phyloP scores from a whole-genome alignment of 2,888 invertebrate genomes.

The Dromius quadrimaculatus region DNA sequence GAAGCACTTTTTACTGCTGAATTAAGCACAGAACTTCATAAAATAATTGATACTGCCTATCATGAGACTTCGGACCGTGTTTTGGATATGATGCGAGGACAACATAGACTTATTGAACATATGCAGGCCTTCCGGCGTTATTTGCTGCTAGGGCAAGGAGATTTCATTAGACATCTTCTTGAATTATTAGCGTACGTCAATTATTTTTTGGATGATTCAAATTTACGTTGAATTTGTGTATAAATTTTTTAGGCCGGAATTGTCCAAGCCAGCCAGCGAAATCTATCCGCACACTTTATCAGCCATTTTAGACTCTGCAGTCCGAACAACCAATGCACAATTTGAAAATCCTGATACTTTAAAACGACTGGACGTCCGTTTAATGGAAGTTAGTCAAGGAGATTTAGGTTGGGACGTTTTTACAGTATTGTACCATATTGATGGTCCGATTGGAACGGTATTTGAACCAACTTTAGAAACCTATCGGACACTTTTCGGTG shows the following conservation, averaged over 20 bases:
- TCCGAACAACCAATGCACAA: slow-evolving; percentile 93
- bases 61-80: slow-evolving; percentile 88
- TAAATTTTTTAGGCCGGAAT: slow-evolving; percentile 80
- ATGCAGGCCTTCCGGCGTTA: slow-evolving; percentile 91
- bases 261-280: slow-evolving; percentile 87
- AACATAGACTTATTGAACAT: slow-evolving; percentile 91
- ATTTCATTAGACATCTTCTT: slow-evolving; percentile 94
- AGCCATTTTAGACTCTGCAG: slow-evolving; percentile 85
- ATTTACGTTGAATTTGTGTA: slow-evolving; percentile 25
- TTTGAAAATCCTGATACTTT: slow-evolving; percentile 93
- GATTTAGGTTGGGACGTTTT: slow-evolving; percentile 91
- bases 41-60: slow-evolving; percentile 86
- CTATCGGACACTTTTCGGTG: slow-evolving; percentile 87
- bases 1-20: slow-evolving; percentile 77
- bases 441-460: slow-evolving; percentile 90
- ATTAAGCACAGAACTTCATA: slow-evolving; percentile 81
- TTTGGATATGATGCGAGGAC: slow-evolving; percentile 85
- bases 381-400: slow-evolving; percentile 68
- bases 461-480: slow-evolving; percentile 80
- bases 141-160: slow-evolving; percentile 93
- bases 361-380: slow-evolving; percentile 83
- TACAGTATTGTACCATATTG: slow-evolving; percentile 86
- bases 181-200: slow-evolving; percentile 85
- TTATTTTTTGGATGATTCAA: too few species aligned
- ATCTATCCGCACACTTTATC: slow-evolving; percentile 91